These are phyloP conservation scores for Noctua janthe DNA, from an alignment of 2,888 invertebrate genomes.

Conservation along the genomic window DNA sequence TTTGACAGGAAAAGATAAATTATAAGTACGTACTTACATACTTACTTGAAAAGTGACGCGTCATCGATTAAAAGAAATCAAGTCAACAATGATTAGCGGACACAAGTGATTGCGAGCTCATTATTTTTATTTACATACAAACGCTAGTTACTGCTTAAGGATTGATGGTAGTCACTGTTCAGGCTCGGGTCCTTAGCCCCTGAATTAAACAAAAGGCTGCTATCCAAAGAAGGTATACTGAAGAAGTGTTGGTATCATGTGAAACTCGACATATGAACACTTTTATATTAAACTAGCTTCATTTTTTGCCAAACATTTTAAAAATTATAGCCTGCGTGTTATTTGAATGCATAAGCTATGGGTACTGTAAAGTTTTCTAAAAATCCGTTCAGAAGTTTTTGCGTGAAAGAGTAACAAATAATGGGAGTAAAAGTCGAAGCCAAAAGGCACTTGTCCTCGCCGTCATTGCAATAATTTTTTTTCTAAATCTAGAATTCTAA, in stretches of 20 bases:
- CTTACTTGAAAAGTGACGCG: neutral
- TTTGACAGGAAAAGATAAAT: neutral
- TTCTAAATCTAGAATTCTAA: too few species aligned
- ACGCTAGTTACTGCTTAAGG: neutral
- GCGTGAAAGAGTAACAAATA: too few species aligned
- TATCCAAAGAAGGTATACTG: neutral
- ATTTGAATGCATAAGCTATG: too few species aligned
- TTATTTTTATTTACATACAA: conserved; percentile 45
- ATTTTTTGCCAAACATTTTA: too few species aligned
- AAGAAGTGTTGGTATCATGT: neutral
- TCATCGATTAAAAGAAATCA: conserved; percentile 15
- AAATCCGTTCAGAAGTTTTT: too few species aligned
- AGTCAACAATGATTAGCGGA: neutral
- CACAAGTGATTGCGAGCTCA: neutral
- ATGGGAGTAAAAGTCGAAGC: too few species aligned
- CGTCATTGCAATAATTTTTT: too few species aligned
- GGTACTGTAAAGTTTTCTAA: too few species aligned
- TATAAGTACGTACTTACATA: neutral
- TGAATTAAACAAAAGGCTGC: neutral
- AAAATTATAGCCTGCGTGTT: too few species aligned
- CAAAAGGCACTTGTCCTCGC: too few species aligned
- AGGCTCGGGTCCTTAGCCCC: conserved; percentile 7
- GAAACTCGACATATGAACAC: too few species aligned
- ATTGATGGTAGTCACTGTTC: neutral
- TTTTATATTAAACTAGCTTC: too few species aligned